Percentiles rank a stretch among this genome's conserved stretches.
These are phyloP conservation scores for Andrena hattorfiana DNA, from an alignment of 2,888 invertebrate species.

Conservation along the genomic window DNA sequence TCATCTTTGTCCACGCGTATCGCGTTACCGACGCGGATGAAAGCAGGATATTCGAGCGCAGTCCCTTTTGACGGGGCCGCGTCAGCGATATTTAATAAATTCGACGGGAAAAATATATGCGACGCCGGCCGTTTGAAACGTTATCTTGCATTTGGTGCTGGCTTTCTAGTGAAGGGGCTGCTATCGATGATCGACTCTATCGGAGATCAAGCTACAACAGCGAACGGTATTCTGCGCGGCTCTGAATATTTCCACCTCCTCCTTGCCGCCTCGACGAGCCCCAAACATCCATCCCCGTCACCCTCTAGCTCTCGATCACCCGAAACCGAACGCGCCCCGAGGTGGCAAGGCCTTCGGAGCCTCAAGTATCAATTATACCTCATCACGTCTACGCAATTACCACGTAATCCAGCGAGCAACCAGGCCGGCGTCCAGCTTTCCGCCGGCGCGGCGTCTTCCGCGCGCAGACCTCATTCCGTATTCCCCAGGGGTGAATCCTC, in stretches of 20 bases:
- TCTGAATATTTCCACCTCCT: too few species aligned
- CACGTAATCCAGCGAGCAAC: conserved; percentile 19
- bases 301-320: background rate
- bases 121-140: background rate
- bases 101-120: conserved; percentile 26
- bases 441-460: conserved; percentile 6
- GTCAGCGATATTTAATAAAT: conserved; percentile 53
- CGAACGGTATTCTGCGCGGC: too few species aligned
- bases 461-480: background rate
- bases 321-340: background rate
- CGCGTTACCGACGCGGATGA: conserved; percentile 41
- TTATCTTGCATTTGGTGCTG: background rate
- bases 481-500: background rate
- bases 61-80: conserved; percentile 32
- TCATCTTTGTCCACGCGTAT: conserved; percentile 60
- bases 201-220: too few species aligned
- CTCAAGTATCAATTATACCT: conserved; percentile 34
- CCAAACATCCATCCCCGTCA: too few species aligned
- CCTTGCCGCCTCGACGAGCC: background rate
- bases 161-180: background rate
- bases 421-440: conserved; percentile 14
- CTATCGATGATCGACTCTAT: background rate
- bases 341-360: background rate
- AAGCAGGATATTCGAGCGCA: conserved; percentile 46
- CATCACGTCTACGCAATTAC: conserved; percentile 39